These are phyloP conservation scores for Hyles vespertilio DNA, from an alignment of 1,140 invertebrate species.

Conservation along the genomic window DNA sequence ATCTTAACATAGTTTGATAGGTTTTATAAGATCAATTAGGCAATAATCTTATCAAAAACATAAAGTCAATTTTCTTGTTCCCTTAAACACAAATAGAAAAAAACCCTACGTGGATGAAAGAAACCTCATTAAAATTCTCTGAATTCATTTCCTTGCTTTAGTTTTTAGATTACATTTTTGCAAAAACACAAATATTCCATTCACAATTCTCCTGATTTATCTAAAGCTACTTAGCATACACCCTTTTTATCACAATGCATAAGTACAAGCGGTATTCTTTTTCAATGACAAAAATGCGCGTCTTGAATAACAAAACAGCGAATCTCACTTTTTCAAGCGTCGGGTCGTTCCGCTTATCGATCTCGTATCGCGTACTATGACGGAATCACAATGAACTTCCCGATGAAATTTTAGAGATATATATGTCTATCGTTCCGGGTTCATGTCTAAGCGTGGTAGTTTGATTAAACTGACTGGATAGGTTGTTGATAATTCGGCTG, in stretches of 20 bases:
- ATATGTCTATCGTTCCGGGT: conserved; percentile 16
- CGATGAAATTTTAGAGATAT: conserved; percentile 23
- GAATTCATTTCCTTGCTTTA: too few species aligned
- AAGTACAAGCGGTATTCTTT: conserved; percentile 38
- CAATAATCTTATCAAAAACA: too few species aligned
- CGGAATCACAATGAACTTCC: conserved; percentile 35
- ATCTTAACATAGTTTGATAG: too few species aligned
- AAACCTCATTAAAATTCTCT: too few species aligned
- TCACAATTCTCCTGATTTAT: neutral
- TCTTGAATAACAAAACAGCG: conserved; percentile 38
- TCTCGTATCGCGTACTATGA: conserved; percentile 35
- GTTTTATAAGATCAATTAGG: too few species aligned
- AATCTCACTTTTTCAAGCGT: conserved; percentile 40
- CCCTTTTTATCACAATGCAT: conserved; percentile 40
- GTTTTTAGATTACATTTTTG: too few species aligned
- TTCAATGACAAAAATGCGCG: conserved; percentile 46
- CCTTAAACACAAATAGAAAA: too few species aligned
- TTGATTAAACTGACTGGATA: conserved; percentile 7
- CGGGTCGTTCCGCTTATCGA: conserved; percentile 44
- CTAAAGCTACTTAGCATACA: neutral
- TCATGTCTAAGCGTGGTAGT: conserved; percentile 17
- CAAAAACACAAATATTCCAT: too few species aligned
- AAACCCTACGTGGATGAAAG: too few species aligned
- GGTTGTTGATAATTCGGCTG: neutral
- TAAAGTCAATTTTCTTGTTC: too few species aligned